Percentiles rank a stretch among this genome's conserved stretches.
Evolutionary conservation across 2,797 vertebrate species (phyloP).

Genomic region (Gambelia wislizenii): DNA sequence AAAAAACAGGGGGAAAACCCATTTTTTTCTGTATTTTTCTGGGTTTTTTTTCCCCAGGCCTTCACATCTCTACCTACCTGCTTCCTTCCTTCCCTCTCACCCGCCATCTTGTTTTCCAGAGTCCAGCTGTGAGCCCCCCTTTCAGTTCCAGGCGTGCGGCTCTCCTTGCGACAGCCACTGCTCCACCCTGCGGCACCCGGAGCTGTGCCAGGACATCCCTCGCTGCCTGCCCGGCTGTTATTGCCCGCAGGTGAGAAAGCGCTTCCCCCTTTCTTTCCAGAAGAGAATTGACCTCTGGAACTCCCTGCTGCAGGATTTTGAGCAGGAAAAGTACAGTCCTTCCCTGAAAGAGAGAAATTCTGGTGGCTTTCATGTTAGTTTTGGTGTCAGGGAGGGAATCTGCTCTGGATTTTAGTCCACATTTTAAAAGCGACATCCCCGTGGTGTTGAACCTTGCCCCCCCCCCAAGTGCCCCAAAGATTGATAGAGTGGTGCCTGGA

Average conservation of each 20-base stretch:
- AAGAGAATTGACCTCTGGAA: neutral
- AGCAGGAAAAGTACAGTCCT: neutral
- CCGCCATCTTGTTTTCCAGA: conserved; percentile 40
- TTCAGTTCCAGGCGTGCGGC: conserved; percentile 83
- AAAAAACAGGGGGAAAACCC: too few species aligned
- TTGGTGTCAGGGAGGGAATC: neutral
- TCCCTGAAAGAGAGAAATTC: neutral
- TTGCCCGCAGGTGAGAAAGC: conserved; percentile 84
- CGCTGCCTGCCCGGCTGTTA: conserved; percentile 89
- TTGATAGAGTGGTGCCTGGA: too few species aligned
- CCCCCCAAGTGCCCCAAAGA: too few species aligned
- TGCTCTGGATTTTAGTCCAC: too few species aligned
- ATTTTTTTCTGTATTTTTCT: too few species aligned
- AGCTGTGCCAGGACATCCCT: conserved; percentile 75
- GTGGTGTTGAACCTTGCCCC: too few species aligned
- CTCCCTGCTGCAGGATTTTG: neutral
- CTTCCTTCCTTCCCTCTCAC: neutral
- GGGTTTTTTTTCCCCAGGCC: too few species aligned
- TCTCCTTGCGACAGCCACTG: conserved; percentile 87
- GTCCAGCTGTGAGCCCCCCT: conserved; percentile 81
- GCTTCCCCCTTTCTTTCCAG: too few species aligned
- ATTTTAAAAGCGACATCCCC: too few species aligned
- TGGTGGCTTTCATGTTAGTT: too few species aligned
- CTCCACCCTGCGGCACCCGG: conserved; percentile 68
- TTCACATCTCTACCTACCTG: too few species aligned